Conservation (phyloP, 2,888 invertebrate species). For the Chrysina gloriosa region DNA sequence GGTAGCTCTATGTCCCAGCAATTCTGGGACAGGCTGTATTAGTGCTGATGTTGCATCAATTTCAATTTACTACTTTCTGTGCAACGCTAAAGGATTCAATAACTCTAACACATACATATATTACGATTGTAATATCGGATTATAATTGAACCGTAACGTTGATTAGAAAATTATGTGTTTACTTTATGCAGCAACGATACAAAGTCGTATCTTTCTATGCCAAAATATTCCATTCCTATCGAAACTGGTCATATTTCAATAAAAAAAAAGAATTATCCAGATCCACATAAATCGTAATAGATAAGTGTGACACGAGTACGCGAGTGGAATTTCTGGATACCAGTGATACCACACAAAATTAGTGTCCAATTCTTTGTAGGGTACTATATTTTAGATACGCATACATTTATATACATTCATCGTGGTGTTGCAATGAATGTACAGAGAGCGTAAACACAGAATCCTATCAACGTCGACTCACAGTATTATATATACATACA, state of each 20-base stretch:
- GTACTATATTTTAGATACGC: background rate
- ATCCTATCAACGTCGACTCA: background rate
- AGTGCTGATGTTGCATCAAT: too few relatives aligned
- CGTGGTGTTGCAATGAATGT: background rate
- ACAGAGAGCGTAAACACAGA: background rate
- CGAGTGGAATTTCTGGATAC: background rate
- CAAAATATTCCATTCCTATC: background rate
- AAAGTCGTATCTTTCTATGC: background rate
- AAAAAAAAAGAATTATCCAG: background rate
- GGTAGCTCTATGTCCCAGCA: too few relatives aligned
- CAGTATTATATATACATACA: background rate
- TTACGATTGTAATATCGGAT: background rate
- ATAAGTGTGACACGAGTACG: background rate
- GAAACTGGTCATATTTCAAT: background rate
- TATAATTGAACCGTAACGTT: background rate
- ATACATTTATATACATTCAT: background rate
- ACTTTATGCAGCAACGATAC: background rate
- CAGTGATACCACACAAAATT: background rate
- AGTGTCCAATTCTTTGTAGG: background rate
- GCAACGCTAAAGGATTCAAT: background rate
- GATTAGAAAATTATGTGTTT: background rate
- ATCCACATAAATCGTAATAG: background rate
- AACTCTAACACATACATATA: background rate
- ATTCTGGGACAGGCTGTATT: too few relatives aligned
- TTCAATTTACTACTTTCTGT: background rate